Evolutionary conservation across 2,113 vertebrate genomes (phyloP), one percentile per base, ranked within the genome.

Genomic region (Redunca redunca): DNA sequence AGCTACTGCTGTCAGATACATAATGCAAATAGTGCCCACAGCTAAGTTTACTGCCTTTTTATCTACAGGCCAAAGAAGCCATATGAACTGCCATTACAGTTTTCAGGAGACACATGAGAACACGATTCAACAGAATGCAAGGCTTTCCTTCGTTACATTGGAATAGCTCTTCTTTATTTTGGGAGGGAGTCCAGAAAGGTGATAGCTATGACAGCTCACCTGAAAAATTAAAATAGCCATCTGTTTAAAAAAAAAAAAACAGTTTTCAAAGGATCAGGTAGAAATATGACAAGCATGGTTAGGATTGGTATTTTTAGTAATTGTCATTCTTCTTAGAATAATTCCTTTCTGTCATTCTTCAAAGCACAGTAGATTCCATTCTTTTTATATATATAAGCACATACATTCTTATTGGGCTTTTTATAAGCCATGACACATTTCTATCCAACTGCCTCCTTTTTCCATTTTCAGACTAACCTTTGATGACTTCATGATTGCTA

Each of bases 141-240:
- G 25, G 26, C 26, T 96, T 81, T 60, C 58, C 23, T 90, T 50
- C 2, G 7, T 64, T 89, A 33, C 40, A 55, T 28, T 43, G 23
- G 8, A 89, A 83, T 86, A 81, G 36, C 58, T 95, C 93, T 84
- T 26, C 87, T 78, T 62, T 78, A 93, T 88, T 85, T 89, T 30
- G 23, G 36, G 33, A 95, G 60, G 28, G 62, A 96, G 25, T 77
- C 28, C 48, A 87, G 89, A 85, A 87, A 95, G 71, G 17, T 87
- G 40, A 82, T 52, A 67, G 58, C 53, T 94, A 2, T 58, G 80
- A 83, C 58, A 87, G 46, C 14, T 94, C n/a, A 58, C 33, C 53
- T 9, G 3, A 55, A 58, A 55, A 92, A 87, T 96, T 90, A 87
- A 96, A 92, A 97, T 91, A 84, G 40, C 67, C 88, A 95, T 91